Conservation (phyloP, 1,140 invertebrate species). For the Helicoverpa armigera region DNA sequence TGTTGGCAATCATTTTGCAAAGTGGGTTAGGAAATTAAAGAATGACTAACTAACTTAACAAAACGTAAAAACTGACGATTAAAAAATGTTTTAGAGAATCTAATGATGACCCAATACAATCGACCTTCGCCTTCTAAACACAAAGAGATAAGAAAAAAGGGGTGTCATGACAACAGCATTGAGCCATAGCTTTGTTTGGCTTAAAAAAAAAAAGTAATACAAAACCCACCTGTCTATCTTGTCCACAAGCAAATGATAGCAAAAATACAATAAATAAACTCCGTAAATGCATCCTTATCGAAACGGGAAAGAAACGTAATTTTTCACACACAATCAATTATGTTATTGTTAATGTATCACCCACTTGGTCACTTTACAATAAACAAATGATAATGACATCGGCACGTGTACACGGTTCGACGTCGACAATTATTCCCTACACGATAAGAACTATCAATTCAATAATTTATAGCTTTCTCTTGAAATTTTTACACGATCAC, state of each 20-base stretch:
- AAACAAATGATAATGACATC: constrained; percentile 62
- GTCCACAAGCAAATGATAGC: constrained; percentile 61
- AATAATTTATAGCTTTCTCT: constrained; percentile 49
- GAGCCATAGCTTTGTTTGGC: neutral
- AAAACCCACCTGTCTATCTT: constrained; percentile 72
- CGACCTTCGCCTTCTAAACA: constrained; percentile 29
- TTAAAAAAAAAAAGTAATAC: constrained; percentile 26
- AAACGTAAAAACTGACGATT: neutral
- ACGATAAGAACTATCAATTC: constrained; percentile 46
- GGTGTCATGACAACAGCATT: neutral
- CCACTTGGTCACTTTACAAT: constrained; percentile 43
- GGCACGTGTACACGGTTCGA: constrained; percentile 63
- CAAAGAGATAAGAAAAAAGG: constrained; percentile 31
- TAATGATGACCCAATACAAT: neutral
- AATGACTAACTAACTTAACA: no score
- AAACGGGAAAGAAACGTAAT: constrained; percentile 63
- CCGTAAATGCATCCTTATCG: constrained; percentile 65
- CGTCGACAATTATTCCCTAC: constrained; percentile 46
- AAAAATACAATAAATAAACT: constrained; percentile 63
- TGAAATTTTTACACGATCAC: constrained; percentile 7
- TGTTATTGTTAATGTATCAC: constrained; percentile 47
- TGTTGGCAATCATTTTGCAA: no score
- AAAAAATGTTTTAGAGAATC: neutral
- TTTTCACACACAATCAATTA: constrained; percentile 60
- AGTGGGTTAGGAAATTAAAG: no score